Evolutionary conservation across 2,113 vertebrate species (phyloP).

Genomic region (Brachirus orientalis): DNA sequence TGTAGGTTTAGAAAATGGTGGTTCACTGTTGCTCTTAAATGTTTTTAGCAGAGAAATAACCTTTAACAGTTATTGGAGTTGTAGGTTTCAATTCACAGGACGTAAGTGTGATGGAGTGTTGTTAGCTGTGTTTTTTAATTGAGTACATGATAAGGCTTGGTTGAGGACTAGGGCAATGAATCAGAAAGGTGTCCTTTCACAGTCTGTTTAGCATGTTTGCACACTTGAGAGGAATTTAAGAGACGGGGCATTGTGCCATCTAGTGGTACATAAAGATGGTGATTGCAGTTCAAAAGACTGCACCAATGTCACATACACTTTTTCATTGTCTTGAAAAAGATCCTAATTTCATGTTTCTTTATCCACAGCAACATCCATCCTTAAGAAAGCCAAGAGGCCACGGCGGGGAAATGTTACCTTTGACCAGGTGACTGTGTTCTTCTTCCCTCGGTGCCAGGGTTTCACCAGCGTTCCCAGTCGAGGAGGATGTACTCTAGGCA

Average conservation of each 20-base stretch:
- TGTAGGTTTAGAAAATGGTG: constrained; percentile 34
- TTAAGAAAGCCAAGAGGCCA: constrained; percentile 88
- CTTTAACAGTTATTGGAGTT: too few relatives aligned
- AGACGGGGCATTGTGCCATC: constrained; percentile 42
- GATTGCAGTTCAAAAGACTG: background rate
- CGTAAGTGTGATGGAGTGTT: constrained; percentile 53
- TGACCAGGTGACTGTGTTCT: constrained; percentile 93
- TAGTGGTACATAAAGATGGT: constrained; percentile 51
- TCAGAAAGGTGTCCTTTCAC: constrained; percentile 66
- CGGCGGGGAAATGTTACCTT: constrained; percentile 89
- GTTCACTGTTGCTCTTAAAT: constrained; percentile 31
- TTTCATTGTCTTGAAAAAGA: too few relatives aligned
- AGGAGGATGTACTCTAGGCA: constrained; percentile 95
- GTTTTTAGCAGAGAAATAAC: constrained; percentile 50
- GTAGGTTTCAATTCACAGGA: constrained; percentile 66
- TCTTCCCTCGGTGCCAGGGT: constrained; percentile 96
- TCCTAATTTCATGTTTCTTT: constrained; percentile 18
- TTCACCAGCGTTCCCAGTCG: constrained; percentile 96
- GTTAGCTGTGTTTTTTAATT: constrained; percentile 64
- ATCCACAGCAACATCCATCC: constrained; percentile 88
- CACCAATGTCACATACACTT: background rate
- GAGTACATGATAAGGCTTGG: constrained; percentile 59
- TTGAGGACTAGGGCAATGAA: constrained; percentile 50
- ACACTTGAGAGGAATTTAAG: constrained; percentile 1
- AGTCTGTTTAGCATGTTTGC: constrained; percentile 33